These are phyloP conservation scores for Alaudala cheleensis DNA, from an alignment of 2,113 vertebrate species.

Conservation along the genomic window DNA sequence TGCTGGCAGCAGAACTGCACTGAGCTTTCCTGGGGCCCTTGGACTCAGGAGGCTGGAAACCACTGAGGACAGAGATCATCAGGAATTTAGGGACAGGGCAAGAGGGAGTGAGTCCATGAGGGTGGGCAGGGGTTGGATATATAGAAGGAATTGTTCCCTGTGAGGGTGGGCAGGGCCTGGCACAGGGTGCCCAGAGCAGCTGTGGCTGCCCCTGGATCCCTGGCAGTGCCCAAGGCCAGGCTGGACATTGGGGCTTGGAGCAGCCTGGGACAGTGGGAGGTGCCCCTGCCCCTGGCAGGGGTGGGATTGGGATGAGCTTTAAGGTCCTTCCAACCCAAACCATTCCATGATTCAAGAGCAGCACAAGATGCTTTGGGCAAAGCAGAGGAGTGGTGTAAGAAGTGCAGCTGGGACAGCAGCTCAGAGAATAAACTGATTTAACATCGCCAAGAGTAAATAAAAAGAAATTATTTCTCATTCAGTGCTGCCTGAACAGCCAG, in stretches of 20 bases:
- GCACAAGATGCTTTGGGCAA: background rate
- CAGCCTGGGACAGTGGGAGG: fast-evolving
- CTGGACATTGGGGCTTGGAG: background rate
- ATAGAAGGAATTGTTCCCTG: background rate
- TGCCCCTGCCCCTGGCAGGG: background rate
- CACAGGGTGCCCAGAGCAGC: background rate
- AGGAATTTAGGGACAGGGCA: background rate
- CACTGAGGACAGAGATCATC: background rate
- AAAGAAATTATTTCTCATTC: background rate
- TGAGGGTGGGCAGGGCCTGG: fast-evolving
- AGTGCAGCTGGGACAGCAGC: background rate
- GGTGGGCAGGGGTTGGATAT: background rate
- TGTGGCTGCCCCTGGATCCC: background rate
- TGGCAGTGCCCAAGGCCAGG: background rate
- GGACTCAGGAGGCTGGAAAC: background rate
- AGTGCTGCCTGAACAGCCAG: background rate
- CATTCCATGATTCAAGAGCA: background rate
- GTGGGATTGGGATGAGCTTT: fast-evolving
- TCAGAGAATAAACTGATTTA: background rate
- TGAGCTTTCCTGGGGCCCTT: background rate
- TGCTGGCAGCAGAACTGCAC: background rate
- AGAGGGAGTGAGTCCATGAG: no score
- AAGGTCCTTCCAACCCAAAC: background rate
- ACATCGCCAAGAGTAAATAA: background rate
- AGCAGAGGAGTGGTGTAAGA: background rate